phyloP scores from a whole-genome alignment of 2,888 invertebrate species.

The Nemurella pictetii region DNA sequence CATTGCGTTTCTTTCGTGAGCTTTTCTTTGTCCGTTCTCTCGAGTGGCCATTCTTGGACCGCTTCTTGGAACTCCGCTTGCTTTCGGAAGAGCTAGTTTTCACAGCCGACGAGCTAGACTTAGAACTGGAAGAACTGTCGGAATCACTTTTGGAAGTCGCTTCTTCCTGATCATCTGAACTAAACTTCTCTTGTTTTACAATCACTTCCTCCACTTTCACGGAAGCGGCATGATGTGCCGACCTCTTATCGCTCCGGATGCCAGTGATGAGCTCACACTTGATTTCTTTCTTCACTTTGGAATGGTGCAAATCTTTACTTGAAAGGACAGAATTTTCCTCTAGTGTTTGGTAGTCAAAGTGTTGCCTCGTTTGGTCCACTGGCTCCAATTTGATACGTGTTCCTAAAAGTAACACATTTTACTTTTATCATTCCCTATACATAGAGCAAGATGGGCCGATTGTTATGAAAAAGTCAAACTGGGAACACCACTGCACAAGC shows the following conservation, averaged over 20 bases:
- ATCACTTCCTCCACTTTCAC: slow-evolving; percentile 2
- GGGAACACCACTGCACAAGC: neutral
- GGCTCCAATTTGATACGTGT: slow-evolving; percentile 46
- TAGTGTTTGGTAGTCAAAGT: neutral
- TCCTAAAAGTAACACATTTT: neutral
- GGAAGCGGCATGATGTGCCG: neutral
- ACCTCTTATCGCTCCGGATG: neutral
- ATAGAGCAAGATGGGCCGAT: slow-evolving; percentile 51
- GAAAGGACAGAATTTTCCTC: neutral
- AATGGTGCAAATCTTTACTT: neutral
- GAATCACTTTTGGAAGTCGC: slow-evolving; percentile 41
- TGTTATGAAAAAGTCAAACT: neutral
- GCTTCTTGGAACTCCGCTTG: slow-evolving; percentile 38
- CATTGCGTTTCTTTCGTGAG: slow-evolving; percentile 31
- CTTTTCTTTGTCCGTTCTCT: slow-evolving; percentile 36
- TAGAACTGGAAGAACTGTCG: slow-evolving; percentile 38
- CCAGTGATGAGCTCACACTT: slow-evolving; percentile 7
- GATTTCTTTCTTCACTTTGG: neutral
- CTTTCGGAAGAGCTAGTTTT: slow-evolving; percentile 37
- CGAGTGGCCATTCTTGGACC: slow-evolving; percentile 30
- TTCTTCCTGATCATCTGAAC: slow-evolving; percentile 39
- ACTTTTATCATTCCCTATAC: neutral
- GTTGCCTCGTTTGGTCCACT: slow-evolving; percentile 35
- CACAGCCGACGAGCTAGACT: slow-evolving; percentile 33
- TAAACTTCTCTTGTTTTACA: slow-evolving; percentile 30